phyloP scores from a whole-genome alignment of 2,797 vertebrate genomes.

The Saxicola maurus region DNA sequence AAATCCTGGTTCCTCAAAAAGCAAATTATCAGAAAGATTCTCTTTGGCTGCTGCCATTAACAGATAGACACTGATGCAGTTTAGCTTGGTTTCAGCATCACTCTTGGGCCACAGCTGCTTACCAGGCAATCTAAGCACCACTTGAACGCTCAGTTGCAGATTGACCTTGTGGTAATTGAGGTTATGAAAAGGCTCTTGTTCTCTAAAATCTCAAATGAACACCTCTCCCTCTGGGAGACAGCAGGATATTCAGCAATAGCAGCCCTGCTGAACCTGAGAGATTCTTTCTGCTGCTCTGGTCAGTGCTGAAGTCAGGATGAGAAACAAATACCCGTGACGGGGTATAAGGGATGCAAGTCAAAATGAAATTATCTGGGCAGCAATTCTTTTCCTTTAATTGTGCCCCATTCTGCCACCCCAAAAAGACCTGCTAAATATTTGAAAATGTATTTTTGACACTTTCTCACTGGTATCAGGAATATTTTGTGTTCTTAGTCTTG shows the following conservation, averaged over 20 bases:
- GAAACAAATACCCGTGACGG: slow-evolving; percentile 16
- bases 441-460: not conserved
- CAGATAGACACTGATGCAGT: slow-evolving; percentile 41
- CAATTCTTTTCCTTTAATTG: not conserved
- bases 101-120: slow-evolving; percentile 59
- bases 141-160: slow-evolving; percentile 32
- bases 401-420: not conserved
- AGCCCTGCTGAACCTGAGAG: slow-evolving; percentile 6
- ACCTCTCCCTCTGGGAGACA: slow-evolving; percentile 47
- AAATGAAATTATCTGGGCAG: not conserved
- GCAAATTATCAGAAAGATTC: slow-evolving; percentile 65
- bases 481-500: not conserved
- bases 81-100: slow-evolving; percentile 42
- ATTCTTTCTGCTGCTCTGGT: not conserved
- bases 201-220: slow-evolving; percentile 64
- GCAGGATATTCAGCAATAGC: slow-evolving; percentile 25
- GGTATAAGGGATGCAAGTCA: not conserved
- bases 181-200: slow-evolving; percentile 77
- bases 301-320: slow-evolving; percentile 31
- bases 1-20: slow-evolving; percentile 49
- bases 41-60: slow-evolving; percentile 37
- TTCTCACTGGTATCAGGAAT: not conserved
- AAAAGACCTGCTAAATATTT: not conserved
- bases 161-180: slow-evolving; percentile 72
- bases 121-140: slow-evolving; percentile 50